Percentiles rank a stretch among this genome's conserved stretches.
These are phyloP conservation scores for Drosophila antonietae DNA, from an alignment of 2,888 invertebrate genomes.

Conservation along the genomic window DNA sequence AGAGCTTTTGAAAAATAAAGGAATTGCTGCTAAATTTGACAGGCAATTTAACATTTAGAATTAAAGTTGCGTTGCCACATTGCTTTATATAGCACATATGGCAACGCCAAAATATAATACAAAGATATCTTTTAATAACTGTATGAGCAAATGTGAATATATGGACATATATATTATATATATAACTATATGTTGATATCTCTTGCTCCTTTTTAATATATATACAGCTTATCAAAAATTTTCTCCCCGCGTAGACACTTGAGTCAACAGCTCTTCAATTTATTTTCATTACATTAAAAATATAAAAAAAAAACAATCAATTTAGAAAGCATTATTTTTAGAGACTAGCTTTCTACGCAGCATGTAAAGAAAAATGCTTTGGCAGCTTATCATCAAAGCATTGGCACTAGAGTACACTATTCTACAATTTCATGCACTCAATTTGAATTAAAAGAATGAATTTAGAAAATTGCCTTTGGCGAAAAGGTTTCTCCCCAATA, in stretches of 20 bases:
- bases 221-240: background rate
- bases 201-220: background rate
- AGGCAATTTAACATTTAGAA: background rate
- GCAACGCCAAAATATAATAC: background rate
- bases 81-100: background rate
- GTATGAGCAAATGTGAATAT: background rate
- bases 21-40: background rate
- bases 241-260: background rate
- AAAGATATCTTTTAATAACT: background rate
- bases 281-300: background rate
- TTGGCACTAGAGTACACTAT: background rate
- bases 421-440: background rate
- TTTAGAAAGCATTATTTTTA: background rate
- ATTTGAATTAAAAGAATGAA: constrained; percentile 1
- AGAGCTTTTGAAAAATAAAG: background rate
- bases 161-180: background rate
- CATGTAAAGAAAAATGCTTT: background rate
- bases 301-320: background rate
- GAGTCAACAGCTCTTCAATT: background rate
- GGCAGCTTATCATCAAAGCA: background rate
- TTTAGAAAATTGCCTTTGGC: constrained; percentile 1
- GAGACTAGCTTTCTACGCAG: background rate
- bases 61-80: background rate
- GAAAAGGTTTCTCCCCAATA: background rate
- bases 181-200: too few relatives aligned